Evolutionary conservation across 2,888 invertebrate genomes (phyloP), one percentile per base, ranked within the genome.

Genomic region (Heterodera filipjevi): DNA sequence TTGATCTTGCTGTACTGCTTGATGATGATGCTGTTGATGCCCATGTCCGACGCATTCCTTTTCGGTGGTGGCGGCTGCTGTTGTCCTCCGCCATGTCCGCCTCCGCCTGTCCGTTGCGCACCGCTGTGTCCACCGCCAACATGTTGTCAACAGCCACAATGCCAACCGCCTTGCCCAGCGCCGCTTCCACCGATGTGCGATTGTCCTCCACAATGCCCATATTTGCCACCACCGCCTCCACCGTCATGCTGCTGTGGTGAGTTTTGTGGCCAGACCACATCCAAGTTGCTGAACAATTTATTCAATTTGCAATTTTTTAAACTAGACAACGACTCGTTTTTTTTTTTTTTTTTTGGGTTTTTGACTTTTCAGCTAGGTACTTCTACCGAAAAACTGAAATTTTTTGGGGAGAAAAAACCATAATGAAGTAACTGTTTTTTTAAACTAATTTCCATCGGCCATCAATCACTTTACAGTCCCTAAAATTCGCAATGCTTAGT

Each of bases 21-120:
- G 53, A 22, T 22, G 6, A 19, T 30, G n/a, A 59, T 59, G 59
- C n/a, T 27, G n/a, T 10, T 30, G 59, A 59, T 59, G 59, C 59
- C 59, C 27, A 27, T 59, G 27, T n/a, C 59, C 2, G 22, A 59
- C 19, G 59, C 59, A 27, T 59, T 59, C 59, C 59, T 59, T n/a
- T 59, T 59, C 59, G 59, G 59, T 22, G 59, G 59, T n/a, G 59
- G 59, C 59, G 59, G 59, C 59, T 59, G 59, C 59, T 59, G 59
- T 2, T 59, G 59, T 27, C 59, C n/a, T 5, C 59, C 59, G 1
- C 59, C 59, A 59, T 59, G 59, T 27, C 59, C 59, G 59, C 59
- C 59, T 22, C 59, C 59, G 27, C 59, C 59, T n/a, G 59, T 59
- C 10, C 59, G n/a, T 10, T 59, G 59, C 59, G 19, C 22, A 22